phyloP scores from a whole-genome alignment of 2,797 vertebrate species.

The Chloroceryle inda region DNA sequence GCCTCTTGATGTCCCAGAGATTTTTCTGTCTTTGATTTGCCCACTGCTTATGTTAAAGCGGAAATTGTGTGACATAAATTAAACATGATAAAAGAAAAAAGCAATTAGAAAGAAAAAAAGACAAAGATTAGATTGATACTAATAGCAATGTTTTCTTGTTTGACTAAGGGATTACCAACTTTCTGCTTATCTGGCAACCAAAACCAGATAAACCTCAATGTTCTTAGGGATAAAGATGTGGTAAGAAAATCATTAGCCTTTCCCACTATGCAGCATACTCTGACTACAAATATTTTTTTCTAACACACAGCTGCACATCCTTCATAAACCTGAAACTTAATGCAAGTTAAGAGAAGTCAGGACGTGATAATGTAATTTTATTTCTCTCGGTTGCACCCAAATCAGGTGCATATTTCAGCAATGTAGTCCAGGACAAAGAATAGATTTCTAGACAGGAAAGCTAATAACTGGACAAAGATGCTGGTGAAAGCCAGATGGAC shows the following conservation, averaged over 20 bases:
- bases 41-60: background rate
- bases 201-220: background rate
- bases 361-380: background rate
- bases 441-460: background rate
- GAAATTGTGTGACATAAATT: background rate
- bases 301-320: background rate
- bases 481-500: background rate
- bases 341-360: background rate
- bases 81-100: background rate
- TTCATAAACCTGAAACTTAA: background rate
- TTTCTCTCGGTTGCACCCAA: background rate
- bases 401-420: background rate
- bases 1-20: background rate
- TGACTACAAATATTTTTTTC: background rate
- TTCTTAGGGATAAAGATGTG: background rate
- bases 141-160: background rate
- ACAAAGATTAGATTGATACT: background rate
- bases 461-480: background rate
- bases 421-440: background rate
- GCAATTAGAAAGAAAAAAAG: no score
- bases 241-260: background rate
- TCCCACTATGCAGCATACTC: background rate
- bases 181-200: background rate
- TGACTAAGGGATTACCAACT: background rate
- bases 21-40: background rate